Percentiles rank a stretch among this genome's conserved stretches.
Evolutionary conservation across 1,140 invertebrate species (phyloP).

Genomic region (Drosophila tristis): DNA sequence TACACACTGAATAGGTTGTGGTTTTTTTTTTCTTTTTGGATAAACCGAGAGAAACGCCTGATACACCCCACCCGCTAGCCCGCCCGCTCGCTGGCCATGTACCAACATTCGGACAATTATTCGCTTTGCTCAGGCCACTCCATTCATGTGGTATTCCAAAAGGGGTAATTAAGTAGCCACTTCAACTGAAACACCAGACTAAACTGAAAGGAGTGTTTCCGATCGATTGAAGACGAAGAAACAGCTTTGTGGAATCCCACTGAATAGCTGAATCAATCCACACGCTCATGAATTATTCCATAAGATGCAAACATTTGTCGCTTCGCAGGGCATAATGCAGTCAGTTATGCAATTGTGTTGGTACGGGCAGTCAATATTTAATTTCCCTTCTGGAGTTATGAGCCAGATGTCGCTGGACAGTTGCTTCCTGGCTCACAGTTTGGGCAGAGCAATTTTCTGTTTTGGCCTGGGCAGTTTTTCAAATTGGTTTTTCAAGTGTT

Average conservation of each 20-base stretch:
- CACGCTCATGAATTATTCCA: background rate
- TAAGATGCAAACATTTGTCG: background rate
- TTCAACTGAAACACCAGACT: slow-evolving; percentile 2
- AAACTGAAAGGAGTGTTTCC: slow-evolving; percentile 21
- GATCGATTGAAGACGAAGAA: background rate
- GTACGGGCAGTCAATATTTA: slow-evolving; percentile 37
- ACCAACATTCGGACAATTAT: slow-evolving; percentile 51
- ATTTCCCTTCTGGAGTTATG: slow-evolving; percentile 48
- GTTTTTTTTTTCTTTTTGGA: background rate
- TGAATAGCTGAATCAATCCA: slow-evolving; percentile 9
- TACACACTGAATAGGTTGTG: slow-evolving; percentile 43
- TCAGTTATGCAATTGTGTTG: slow-evolving; percentile 50
- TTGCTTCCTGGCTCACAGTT: slow-evolving; percentile 66
- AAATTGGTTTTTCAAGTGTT: slow-evolving; percentile 36
- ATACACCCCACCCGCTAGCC: slow-evolving; percentile 45
- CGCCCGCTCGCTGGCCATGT: slow-evolving; percentile 49
- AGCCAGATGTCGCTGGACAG: slow-evolving; percentile 11
- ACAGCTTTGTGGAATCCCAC: slow-evolving; percentile 3
- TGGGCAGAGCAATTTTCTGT: slow-evolving; percentile 53
- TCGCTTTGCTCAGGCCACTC: slow-evolving; percentile 27
- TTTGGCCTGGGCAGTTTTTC: slow-evolving; percentile 51
- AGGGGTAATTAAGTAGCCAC: slow-evolving; percentile 17
- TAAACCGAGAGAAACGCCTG: slow-evolving; percentile 23
- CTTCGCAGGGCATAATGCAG: slow-evolving; percentile 21
- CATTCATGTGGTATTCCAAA: slow-evolving; percentile 13